A percentile compares a stretch with the other conserved stretches of the same genome.
These are phyloP conservation scores for Passerculus sandwichensis DNA, from an alignment of 2,797 vertebrate species.

Conservation along the genomic window DNA sequence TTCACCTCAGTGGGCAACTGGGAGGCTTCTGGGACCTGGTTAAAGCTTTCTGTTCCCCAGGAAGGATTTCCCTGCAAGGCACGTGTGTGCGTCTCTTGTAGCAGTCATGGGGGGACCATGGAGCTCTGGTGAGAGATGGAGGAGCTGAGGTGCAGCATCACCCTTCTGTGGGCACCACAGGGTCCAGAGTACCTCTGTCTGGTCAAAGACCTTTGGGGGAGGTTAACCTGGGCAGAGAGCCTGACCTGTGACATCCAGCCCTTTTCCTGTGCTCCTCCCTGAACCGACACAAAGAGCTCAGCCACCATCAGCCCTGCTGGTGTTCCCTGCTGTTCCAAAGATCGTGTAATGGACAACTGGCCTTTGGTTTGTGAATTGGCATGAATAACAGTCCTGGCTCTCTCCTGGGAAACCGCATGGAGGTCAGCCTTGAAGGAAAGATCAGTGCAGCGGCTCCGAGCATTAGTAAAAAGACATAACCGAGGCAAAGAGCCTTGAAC, in stretches of 20 bases:
- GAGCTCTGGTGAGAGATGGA: not conserved
- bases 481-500: slow-evolving; percentile 36
- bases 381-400: slow-evolving; percentile 40
- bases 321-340: not conserved
- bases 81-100: not conserved
- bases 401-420: slow-evolving; percentile 3
- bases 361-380: slow-evolving; percentile 16
- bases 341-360: not conserved
- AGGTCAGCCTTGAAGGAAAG: slow-evolving; percentile 51
- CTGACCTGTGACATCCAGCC: accelerated
- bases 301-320: not conserved
- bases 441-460: not conserved
- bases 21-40: not conserved
- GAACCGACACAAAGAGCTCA: not conserved
- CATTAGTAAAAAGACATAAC: slow-evolving; percentile 32
- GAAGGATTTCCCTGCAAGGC: not conserved
- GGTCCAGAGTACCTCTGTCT: not conserved
- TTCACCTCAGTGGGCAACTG: not conserved
- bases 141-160: not conserved
- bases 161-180: not conserved
- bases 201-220: not conserved
- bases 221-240: not conserved
- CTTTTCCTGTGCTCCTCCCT: not conserved
- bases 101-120: accelerated
- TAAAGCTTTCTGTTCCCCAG: not conserved